Base-by-base conservation (phyloP, 2,888 invertebrate genomes). In the Drosophila merina region DNA sequence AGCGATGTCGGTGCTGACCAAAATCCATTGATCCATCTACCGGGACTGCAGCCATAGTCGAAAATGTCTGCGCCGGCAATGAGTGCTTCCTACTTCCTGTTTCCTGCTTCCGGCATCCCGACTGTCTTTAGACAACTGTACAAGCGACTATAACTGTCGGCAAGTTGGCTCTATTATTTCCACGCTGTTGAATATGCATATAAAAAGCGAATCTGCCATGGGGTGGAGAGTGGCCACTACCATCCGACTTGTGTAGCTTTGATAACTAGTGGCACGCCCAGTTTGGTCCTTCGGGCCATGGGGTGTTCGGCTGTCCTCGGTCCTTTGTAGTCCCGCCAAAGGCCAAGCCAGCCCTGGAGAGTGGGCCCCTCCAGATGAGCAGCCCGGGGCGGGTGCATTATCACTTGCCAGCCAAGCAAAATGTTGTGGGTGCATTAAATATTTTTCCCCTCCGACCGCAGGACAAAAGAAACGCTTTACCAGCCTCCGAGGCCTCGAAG, bases 161-260 rank as follows among this genome's bases (percentile, higher is more conserved):
- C 76, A 84, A 81, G 84, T 86, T 84, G 86, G 86, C 84, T 84
- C 84, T 84, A 84, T 84, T 86, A 84, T 84, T 86, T 84, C 86
- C 81, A 84, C 86, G 76, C 84, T 86, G 86, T 86, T 84, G 86
- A 84, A 81, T 84, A 79, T 84, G 77, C 79, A 85, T 76, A 75
- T 77, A 75, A 67, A 76, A 57, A 62, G 40, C 38, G 60, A 51
- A 54, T 51, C 55, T 45, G 40, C 59, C 33, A 33, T 2, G 25
- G 42, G 38, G 31, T 33, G 28, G 5, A 5, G 28, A 6, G 28
- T 28, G 28, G 28, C 28, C 28, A 28, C 6, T 28, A 6, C 28
- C 28, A 28, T 14, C 38, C 64, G 44, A 74, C 63, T 72, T 72
- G 79, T 72, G 75, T 67, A 76, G 76, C 84, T 84, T 84, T 84